Conservation (phyloP, 2,888 invertebrate genomes). For the Leptothorax acervorum region DNA sequence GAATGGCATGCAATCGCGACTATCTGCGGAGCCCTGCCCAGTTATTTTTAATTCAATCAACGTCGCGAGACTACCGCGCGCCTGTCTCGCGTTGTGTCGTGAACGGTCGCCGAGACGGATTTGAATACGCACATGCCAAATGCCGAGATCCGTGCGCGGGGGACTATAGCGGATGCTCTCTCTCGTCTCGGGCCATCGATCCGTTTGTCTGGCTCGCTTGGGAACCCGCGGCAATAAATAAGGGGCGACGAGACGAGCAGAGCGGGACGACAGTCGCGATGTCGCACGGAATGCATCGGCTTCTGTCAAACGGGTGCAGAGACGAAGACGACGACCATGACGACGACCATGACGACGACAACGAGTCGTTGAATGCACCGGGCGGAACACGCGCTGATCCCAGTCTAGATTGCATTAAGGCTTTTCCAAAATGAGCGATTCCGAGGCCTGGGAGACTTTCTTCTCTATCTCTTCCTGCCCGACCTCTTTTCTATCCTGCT, state of each 20-base stretch:
- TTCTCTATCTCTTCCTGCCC: background rate
- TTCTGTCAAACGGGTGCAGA: conserved; percentile 81
- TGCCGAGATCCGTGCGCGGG: conserved; percentile 71
- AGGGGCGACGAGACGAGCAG: conserved; percentile 77
- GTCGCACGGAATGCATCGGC: conserved; percentile 84
- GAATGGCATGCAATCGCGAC: conserved; percentile 70
- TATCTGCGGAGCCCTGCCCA: conserved; percentile 62
- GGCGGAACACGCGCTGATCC: conserved; percentile 76
- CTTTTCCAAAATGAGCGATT: conserved; percentile 83
- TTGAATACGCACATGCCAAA: conserved; percentile 84
- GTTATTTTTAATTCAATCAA: conserved; percentile 82
- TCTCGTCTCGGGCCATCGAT: conserved; percentile 71
- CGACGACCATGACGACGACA: conserved; percentile 57
- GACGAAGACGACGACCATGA: conserved; percentile 58
- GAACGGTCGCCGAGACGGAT: conserved; percentile 76
- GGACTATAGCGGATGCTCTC: conserved; percentile 49
- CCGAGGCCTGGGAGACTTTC: conserved; percentile 49
- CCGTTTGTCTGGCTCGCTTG: conserved; percentile 76
- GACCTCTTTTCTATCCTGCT: conserved; percentile 13
- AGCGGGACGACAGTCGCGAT: conserved; percentile 81
- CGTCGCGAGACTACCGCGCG: conserved; percentile 67
- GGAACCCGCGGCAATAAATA: conserved; percentile 83
- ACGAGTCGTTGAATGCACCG: conserved; percentile 71
- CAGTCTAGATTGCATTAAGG: conserved; percentile 82
- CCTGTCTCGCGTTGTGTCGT: conserved; percentile 64